These are phyloP conservation scores for Darevskia mixta DNA, from an alignment of 2,797 vertebrate genomes.

Conservation along the genomic window DNA sequence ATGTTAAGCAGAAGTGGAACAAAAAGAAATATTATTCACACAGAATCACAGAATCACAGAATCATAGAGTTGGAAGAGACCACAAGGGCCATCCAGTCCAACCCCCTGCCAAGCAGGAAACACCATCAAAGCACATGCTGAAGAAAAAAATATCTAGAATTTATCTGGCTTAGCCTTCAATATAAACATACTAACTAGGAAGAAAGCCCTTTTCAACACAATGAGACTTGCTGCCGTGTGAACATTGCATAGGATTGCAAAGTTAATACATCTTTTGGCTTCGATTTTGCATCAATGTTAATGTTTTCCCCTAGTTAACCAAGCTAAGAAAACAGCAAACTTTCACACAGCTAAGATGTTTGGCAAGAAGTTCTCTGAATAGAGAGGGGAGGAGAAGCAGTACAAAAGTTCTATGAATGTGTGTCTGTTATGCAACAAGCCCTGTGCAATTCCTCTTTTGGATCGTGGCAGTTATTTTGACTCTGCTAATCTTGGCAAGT, in stretches of 20 bases:
- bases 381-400: neutral
- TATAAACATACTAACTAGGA: no score
- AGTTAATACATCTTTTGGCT: neutral
- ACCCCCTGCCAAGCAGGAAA: no score
- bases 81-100: no score
- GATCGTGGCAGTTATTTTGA: neutral
- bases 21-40: no score
- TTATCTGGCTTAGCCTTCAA: neutral
- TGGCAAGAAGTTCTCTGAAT: neutral
- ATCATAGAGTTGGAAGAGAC: no score
- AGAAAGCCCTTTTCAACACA: no score
- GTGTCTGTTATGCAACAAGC: neutral
- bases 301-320: neutral
- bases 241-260: no score
- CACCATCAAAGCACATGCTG: no score
- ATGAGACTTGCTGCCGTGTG: no score
- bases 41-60: no score
- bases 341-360: neutral
- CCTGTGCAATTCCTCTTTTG: neutral
- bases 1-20: neutral
- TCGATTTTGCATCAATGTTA: neutral
- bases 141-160: neutral
- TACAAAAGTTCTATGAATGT: neutral
- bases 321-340: neutral
- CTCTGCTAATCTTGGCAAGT: neutral